Evolutionary conservation across 2,888 invertebrate genomes (phyloP).

Genomic region (Acrobasis repandana): DNA sequence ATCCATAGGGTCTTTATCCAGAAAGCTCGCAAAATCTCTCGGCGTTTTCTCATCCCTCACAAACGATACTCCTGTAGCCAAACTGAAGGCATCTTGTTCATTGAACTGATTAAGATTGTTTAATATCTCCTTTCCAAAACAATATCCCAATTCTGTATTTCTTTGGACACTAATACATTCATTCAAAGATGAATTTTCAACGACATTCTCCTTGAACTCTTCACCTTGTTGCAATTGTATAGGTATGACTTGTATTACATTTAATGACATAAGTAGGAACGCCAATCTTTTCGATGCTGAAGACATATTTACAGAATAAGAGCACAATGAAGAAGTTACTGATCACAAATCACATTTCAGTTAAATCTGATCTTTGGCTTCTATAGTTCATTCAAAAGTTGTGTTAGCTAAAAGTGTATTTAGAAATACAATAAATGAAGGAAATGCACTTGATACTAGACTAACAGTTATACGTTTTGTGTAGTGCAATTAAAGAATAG

Average conservation of each 20-base stretch:
- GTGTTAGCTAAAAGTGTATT: too few species aligned
- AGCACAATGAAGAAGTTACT: constrained; percentile 4
- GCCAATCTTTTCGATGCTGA: constrained; percentile 32
- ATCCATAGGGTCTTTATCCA: constrained; percentile 89
- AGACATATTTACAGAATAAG: constrained; percentile 35
- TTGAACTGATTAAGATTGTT: constrained; percentile 86
- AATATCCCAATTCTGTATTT: constrained; percentile 81
- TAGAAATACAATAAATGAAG: too few species aligned
- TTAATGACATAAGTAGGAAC: constrained; percentile 40
- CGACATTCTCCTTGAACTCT: constrained; percentile 59
- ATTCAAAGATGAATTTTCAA: constrained; percentile 62
- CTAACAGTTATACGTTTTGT: too few species aligned
- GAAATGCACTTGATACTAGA: too few species aligned
- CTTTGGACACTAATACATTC: constrained; percentile 66
- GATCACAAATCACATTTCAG: constrained; percentile 32
- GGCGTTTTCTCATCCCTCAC: constrained; percentile 85
- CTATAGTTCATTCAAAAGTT: too few species aligned
- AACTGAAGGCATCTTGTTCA: constrained; percentile 85
- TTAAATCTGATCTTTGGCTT: constrained; percentile 25
- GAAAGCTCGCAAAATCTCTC: constrained; percentile 85
- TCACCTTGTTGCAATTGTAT: constrained; percentile 68
- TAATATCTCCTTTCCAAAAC: constrained; percentile 87
- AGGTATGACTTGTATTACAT: constrained; percentile 58
- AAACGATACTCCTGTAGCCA: constrained; percentile 85
- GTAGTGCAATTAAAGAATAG: too few species aligned